These are phyloP conservation scores for Conistra vaccinii DNA, from an alignment of 2,888 invertebrate genomes.

Conservation along the genomic window DNA sequence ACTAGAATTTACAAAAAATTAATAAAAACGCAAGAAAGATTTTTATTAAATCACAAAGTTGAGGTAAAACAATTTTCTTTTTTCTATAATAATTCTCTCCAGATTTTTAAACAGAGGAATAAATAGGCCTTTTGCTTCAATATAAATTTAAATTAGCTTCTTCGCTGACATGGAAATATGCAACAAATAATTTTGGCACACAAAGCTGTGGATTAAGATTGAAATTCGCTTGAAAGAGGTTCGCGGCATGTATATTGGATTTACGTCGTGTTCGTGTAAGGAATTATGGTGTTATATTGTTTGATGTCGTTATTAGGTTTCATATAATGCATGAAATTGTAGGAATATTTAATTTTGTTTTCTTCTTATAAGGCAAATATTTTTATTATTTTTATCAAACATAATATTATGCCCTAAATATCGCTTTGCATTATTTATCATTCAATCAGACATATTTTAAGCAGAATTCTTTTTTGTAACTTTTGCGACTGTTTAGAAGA, in stretches of 20 bases:
- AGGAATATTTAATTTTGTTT: conserved; percentile 1
- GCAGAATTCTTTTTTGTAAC: not conserved
- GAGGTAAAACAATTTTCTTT: not conserved
- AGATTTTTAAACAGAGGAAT: conserved; percentile 31
- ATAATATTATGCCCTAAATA: not conserved
- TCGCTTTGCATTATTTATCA: not conserved
- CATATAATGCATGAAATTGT: conserved; percentile 4
- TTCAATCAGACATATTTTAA: not conserved
- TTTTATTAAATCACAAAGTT: not conserved
- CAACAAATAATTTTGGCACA: conserved; percentile 38
- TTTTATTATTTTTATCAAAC: not conserved
- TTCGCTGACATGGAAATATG: conserved; percentile 20
- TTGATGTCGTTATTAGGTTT: conserved; percentile 51
- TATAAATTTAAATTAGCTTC: conserved; percentile 62
- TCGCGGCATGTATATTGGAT: conserved; percentile 52
- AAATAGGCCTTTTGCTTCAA: conserved; percentile 44
- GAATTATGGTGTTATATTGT: conserved; percentile 53
- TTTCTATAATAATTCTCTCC: conserved; percentile 20
- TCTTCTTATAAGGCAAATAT: too few species aligned
- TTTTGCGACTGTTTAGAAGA: not conserved
- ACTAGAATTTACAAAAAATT: not conserved
- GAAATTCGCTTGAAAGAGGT: conserved; percentile 30
- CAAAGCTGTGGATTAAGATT: conserved; percentile 45
- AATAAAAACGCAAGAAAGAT: not conserved
- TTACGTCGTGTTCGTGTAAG: conserved; percentile 41